Base-by-base conservation (phyloP, 2,113 vertebrate species). In the Lanius ludovicianus region DNA sequence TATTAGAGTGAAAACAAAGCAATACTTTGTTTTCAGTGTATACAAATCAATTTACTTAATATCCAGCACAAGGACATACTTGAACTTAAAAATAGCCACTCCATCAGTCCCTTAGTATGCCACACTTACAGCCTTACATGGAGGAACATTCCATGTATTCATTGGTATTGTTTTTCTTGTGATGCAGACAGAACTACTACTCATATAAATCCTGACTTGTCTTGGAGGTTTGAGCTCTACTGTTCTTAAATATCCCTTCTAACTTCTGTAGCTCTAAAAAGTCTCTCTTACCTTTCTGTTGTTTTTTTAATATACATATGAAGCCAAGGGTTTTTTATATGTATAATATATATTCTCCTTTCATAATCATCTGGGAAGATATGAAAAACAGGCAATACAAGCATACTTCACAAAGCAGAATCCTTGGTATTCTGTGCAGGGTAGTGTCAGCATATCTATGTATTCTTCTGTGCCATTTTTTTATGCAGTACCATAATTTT, bases 141-240 rank as follows among this genome's bases (percentile, higher is more conserved):
- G 19, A 90, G 53, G 47, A 71, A 44, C 0, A 1, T 10, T 46
- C 7, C 21, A 33, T 7, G 1, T 21, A 37, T 22, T 1, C 20
- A 27, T 30, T 52, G 41, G 42, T 52, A 6, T 9, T n/a, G 15
- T 41, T 70, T 77, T 70, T n/a, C 42, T 90, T 0, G 0, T 68
- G 10, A 53, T 49, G 31, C 0, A 3, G 2, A 17, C 13, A 23
- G 9, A 85, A 60, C 20, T 74, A 13, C 33, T 74, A 6, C 20
- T 68, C 60, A 30, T 9, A 4, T 33, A 59, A 14, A 59, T 23
- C 8, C 47, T 78, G 33, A 59, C 15, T 65, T 44, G 17, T 49
- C 57, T 33, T 49, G 27, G 50, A 55, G 23, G 7, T 7, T 74
- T 53, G 10, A 46, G 5, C 1, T 78, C 15, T 20, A n/a, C 15